Base-by-base conservation (phyloP, 1,140 invertebrate species). In the Sminthurinus signatus region DNA sequence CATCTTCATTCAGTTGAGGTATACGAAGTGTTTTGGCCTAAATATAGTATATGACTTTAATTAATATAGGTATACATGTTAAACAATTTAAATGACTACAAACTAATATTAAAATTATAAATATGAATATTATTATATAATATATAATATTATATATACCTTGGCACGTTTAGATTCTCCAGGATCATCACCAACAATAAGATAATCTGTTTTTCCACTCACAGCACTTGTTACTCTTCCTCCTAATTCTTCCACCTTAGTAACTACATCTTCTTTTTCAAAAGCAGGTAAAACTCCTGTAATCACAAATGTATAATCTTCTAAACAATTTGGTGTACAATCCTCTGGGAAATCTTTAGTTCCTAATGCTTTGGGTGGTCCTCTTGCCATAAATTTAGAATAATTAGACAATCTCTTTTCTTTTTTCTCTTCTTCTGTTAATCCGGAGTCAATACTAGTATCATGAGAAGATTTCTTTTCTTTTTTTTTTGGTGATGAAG, bases 251-350 rank as follows among this genome's bases (percentile, higher is more conserved):
- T 83, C 84, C 28, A 95, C 85, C 14, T 93, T 75, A 23, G 81
- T 81, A 44, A 83, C 81, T 23, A 85, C 83, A 72, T 93, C 90
- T 32, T 92, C 87, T 31, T 87, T 80, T 74, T 93, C 90, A 68
- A 96, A 80, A 0, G 89, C 93, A 74, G 95, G 92, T 14, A 93
- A 78, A 4, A 95, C 87, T 23, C 93, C 93, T 63, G 91, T 94
- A 46, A 92, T 77, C 10, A 96, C 76, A 76, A 96, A 94, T 28
- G 83, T 87, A 65, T 88, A 76, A 57, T 87, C 86, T 56, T 83
- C 81, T 2, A 95, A 76, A 74, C 90, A 91, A 74, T 84, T 80
- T 23, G 85, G 81, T 61, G 81, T 80, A n/a, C n/a, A n/a, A 32
- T 90, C 91, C 77, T 87, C 80, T 0, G 91, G 91, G 51, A 92